These are phyloP conservation scores for Stegostoma tigrinum DNA, from an alignment of 2,113 vertebrate genomes.

Conservation along the genomic window DNA sequence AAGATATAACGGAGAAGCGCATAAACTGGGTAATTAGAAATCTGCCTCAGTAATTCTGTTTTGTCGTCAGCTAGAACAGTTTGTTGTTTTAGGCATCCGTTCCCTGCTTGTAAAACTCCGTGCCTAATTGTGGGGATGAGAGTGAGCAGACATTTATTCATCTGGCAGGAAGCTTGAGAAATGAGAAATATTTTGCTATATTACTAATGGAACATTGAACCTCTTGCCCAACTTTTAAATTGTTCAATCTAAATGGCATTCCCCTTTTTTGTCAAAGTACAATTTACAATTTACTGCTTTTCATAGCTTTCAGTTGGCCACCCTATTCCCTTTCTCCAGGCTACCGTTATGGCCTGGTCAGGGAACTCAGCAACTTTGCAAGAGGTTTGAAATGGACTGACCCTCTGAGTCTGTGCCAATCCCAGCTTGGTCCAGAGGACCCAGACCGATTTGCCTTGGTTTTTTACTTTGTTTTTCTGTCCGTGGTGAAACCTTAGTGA, in stretches of 20 bases:
- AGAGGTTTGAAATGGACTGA: not conserved
- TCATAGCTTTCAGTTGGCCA: not conserved
- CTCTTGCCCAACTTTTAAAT: not conserved
- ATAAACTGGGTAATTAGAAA: not conserved
- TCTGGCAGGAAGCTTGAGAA: not conserved
- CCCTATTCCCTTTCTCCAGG: not conserved
- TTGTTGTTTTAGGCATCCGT: not conserved
- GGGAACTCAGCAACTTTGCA: too few relatives aligned
- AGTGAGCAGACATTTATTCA: not conserved
- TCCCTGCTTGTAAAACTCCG: not conserved
- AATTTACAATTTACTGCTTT: not conserved
- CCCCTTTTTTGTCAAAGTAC: not conserved
- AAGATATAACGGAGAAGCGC: not conserved
- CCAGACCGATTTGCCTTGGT: not conserved
- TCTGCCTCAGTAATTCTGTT: not conserved
- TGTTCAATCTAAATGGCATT: not conserved
- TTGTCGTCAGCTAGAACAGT: not conserved
- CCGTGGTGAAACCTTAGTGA: not conserved
- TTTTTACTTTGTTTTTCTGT: not conserved
- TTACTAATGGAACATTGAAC: not conserved
- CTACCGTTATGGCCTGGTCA: not conserved
- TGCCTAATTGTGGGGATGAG: not conserved
- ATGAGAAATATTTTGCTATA: not conserved
- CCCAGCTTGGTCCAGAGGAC: not conserved
- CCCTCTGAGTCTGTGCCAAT: not conserved